Conservation (phyloP, 2,888 invertebrate species). For the Dolichomitus sp. region DNA sequence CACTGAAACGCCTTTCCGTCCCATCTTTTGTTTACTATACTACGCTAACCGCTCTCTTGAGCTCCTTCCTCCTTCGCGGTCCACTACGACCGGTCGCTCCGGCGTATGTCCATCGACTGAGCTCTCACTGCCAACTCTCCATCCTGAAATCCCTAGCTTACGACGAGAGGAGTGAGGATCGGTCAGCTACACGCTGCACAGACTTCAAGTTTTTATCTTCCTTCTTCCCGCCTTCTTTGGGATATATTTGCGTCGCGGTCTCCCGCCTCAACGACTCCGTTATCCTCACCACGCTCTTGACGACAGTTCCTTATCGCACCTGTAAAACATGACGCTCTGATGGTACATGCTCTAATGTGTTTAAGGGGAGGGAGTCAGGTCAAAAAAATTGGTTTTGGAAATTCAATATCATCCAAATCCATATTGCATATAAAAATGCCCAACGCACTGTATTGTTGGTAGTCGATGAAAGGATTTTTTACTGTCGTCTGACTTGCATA, state of each 20-base stretch:
- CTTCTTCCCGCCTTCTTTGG: slow-evolving; percentile 17
- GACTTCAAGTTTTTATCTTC: slow-evolving; percentile 45
- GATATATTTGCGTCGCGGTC: slow-evolving; percentile 11
- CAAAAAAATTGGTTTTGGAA: no score
- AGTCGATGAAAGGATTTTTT: no score
- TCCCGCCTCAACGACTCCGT: slow-evolving; percentile 3
- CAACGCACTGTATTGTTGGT: no score
- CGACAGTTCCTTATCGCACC: slow-evolving; percentile 51
- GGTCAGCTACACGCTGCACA: slow-evolving; percentile 28
- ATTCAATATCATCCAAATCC: no score
- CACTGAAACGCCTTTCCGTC: slow-evolving; percentile 50
- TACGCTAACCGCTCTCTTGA: slow-evolving; percentile 41
- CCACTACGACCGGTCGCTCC: slow-evolving; percentile 67
- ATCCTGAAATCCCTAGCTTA: slow-evolving; percentile 62
- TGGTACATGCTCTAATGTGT: background rate
- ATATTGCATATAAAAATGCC: no score
- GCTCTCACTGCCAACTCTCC: slow-evolving; percentile 62
- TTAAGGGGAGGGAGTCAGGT: no score
- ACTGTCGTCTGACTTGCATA: no score
- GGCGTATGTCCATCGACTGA: slow-evolving; percentile 68
- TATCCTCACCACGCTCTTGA: background rate
- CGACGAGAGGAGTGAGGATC: slow-evolving; percentile 25
- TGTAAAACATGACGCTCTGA: slow-evolving; percentile 21
- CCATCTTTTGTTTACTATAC: slow-evolving; percentile 66
- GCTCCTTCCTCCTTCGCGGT: slow-evolving; percentile 63